These are phyloP conservation scores for Gymnoscopelus microlampas DNA, from an alignment of 2,797 vertebrate species.

Conservation along the genomic window DNA sequence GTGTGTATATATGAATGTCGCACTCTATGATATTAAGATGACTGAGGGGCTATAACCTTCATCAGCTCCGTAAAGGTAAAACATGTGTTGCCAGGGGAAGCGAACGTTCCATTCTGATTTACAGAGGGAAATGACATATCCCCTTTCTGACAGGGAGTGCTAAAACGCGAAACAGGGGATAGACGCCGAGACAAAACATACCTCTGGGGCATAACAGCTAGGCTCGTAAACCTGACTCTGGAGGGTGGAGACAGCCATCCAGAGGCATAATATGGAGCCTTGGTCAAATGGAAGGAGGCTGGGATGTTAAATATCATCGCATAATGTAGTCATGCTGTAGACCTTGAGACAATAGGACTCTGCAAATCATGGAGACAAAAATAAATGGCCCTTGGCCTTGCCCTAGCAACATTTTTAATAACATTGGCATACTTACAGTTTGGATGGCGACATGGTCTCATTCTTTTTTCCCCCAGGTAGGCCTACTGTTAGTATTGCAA, in stretches of 20 bases:
- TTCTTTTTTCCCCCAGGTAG: conserved; percentile 1
- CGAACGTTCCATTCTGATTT: conserved; percentile 69
- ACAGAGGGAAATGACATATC: conserved; percentile 75
- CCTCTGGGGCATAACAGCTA: conserved; percentile 59
- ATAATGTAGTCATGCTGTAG: conserved; percentile 43
- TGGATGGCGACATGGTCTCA: background rate
- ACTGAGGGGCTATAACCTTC: conserved; percentile 74
- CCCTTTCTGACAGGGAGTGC: conserved; percentile 72
- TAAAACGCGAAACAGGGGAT: conserved; percentile 70
- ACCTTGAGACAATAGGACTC: conserved; percentile 17
- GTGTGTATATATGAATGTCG: conserved; percentile 58
- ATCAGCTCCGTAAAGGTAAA: conserved; percentile 75
- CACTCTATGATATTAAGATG: conserved; percentile 57
- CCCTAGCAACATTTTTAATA: conserved; percentile 32
- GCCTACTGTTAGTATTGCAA: no score
- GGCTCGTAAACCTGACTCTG: conserved; percentile 63
- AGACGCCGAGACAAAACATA: conserved; percentile 71
- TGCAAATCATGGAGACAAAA: conserved; percentile 32
- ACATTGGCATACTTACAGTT: background rate
- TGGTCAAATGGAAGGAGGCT: conserved; percentile 52
- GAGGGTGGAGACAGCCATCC: conserved; percentile 50
- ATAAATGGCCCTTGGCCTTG: background rate
- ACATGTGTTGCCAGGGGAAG: conserved; percentile 76
- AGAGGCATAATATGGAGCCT: conserved; percentile 42
- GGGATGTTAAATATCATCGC: conserved; percentile 52